Conservation (phyloP, 2,113 vertebrate genomes). For the Stomatorhinus ivindoensis region DNA sequence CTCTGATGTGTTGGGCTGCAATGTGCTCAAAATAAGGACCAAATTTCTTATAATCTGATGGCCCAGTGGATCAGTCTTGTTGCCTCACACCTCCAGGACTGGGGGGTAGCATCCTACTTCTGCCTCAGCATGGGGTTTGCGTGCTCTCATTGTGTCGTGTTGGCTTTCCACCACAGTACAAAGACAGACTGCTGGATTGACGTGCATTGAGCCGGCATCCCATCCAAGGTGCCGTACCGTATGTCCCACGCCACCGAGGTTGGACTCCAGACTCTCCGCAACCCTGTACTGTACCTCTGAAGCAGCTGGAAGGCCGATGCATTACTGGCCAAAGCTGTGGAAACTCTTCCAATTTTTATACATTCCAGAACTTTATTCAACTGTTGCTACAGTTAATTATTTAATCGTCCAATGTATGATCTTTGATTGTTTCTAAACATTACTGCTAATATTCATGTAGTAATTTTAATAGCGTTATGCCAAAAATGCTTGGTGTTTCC, state of each 20-base stretch:
- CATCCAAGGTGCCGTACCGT: not conserved
- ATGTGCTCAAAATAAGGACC: not conserved
- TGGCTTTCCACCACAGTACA: not conserved
- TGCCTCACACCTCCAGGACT: not conserved
- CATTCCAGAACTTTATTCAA: too few species aligned
- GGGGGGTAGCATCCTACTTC: not conserved
- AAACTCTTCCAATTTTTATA: not conserved
- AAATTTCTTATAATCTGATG: not conserved
- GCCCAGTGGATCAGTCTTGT: not conserved
- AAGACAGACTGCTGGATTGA: not conserved
- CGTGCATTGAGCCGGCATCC: not conserved
- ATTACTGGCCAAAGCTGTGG: not conserved
- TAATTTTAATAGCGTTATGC: not conserved
- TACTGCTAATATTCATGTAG: not conserved
- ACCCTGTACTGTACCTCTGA: not conserved
- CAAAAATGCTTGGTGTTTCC: not conserved
- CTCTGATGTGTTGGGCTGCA: not conserved
- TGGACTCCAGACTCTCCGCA: not conserved
- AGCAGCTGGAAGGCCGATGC: not conserved
- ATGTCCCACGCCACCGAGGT: not conserved
- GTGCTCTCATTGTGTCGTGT: not conserved
- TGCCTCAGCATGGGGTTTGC: not conserved
- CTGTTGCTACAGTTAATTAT: too few species aligned
- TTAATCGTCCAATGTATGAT: not conserved
- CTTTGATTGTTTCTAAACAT: not conserved